These are phyloP conservation scores for Turritopsis dohrnii DNA, from an alignment of 30 jellyfish, hydroid and myxozoan species.

Conservation along the genomic window DNA sequence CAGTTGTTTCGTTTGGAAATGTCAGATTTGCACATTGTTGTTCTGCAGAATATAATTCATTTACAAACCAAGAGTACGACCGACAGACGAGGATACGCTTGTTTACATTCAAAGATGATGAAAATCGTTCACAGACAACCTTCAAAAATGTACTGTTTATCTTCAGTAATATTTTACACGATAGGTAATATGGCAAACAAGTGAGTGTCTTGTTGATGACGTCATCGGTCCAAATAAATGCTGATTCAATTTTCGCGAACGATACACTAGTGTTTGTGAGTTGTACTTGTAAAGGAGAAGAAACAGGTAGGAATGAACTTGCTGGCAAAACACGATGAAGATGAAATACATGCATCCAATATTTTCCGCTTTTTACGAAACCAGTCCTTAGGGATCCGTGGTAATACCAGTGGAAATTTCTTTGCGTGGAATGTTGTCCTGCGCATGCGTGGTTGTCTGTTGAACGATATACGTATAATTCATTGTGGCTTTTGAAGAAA, in stretches of 20 bases:
- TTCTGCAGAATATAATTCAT: neutral
- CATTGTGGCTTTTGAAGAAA: neutral
- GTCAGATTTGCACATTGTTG: neutral
- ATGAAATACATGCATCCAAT: neutral
- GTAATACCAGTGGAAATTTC: neutral
- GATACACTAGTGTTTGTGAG: neutral
- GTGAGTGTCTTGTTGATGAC: neutral
- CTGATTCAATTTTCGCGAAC: neutral
- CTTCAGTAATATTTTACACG: neutral
- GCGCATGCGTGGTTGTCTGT: neutral
- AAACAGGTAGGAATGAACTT: neutral
- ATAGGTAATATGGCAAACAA: neutral
- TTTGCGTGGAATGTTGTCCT: neutral
- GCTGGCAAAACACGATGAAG: neutral
- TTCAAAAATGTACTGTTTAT: neutral
- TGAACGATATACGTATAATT: neutral
- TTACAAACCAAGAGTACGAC: neutral
- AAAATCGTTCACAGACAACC: neutral
- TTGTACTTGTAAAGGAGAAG: neutral
- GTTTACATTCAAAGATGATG: neutral
- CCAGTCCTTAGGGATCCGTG: neutral
- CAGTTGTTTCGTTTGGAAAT: neutral
- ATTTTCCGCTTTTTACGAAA: neutral
- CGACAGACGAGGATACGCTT: neutral
- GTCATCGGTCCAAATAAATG: neutral